Evolutionary conservation across 1,140 invertebrate genomes (phyloP).

Genomic region (Drosophila sechellia): DNA sequence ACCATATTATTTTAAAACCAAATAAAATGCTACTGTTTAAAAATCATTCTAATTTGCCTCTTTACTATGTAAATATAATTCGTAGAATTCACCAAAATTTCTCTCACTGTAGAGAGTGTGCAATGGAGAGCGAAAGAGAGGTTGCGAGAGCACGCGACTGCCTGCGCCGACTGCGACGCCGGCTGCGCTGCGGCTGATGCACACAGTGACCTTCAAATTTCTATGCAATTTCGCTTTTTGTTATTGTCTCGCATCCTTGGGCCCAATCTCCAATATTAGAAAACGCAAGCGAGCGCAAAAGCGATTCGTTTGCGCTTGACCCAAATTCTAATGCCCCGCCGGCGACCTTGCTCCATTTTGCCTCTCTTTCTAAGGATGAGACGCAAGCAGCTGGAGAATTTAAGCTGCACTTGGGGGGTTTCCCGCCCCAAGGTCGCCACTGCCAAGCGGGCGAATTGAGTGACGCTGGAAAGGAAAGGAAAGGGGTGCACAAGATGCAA

Average conservation of each 20-base stretch:
- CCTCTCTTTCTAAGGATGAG: constrained; percentile 35
- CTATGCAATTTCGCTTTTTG: constrained; percentile 73
- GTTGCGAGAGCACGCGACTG: constrained; percentile 17
- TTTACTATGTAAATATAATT: too few species aligned
- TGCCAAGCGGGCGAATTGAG: constrained; percentile 4
- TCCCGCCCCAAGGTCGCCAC: constrained; percentile 27
- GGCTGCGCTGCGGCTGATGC: constrained; percentile 55
- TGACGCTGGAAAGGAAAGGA: not conserved
- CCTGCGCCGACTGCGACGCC: constrained; percentile 10
- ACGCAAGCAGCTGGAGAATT: constrained; percentile 15
- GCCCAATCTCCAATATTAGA: constrained; percentile 80
- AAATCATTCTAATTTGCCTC: too few species aligned
- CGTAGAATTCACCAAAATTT: not conserved
- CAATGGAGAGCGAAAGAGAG: constrained; percentile 22
- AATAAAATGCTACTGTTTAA: too few species aligned
- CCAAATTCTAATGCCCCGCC: constrained; percentile 67
- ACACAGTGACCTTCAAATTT: constrained; percentile 73
- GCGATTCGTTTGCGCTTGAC: constrained; percentile 60
- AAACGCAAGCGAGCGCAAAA: constrained; percentile 58
- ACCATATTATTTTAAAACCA: too few species aligned
- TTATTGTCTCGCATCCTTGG: constrained; percentile 70
- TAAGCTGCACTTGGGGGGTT: constrained; percentile 63
- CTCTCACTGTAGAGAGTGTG: constrained; percentile 16
- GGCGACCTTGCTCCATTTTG: constrained; percentile 73
- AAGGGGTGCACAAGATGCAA: not conserved